These are phyloP conservation scores for Oreochromis tanganicae DNA, from an alignment of 2,113 vertebrate genomes.

Conservation along the genomic window DNA sequence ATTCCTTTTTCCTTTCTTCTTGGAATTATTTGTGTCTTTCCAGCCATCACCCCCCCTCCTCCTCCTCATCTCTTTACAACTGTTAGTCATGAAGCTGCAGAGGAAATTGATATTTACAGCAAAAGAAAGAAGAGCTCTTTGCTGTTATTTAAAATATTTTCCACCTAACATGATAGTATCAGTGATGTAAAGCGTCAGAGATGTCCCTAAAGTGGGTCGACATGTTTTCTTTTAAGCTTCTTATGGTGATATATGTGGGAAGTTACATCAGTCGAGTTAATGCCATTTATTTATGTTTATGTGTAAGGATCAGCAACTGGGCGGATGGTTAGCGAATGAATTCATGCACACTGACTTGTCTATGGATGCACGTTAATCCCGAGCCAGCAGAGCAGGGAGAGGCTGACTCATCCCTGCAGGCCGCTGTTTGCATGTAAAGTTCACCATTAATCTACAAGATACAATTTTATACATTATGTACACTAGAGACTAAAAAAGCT, in stretches of 20 bases:
- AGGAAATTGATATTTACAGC: not conserved
- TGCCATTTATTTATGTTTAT: not conserved
- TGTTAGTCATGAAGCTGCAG: not conserved
- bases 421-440: not conserved
- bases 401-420: not conserved
- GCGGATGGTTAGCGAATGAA: not conserved
- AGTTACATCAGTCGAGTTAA: not conserved
- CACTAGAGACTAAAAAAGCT: too few species aligned
- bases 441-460: not conserved
- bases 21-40: not conserved
- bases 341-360: not conserved
- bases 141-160: fast-evolving
- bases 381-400: not conserved
- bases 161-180: not conserved
- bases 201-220: not conserved
- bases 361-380: not conserved
- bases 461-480: not conserved
- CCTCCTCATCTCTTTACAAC: not conserved
- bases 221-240: not conserved
- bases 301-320: not conserved
- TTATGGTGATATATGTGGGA: not conserved
- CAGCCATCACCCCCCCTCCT: not conserved
- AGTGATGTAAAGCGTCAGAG: not conserved
- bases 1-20: not conserved
- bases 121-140: not conserved